phyloP scores from a whole-genome alignment of 2,888 invertebrate species.

The Aquatica leii region DNA sequence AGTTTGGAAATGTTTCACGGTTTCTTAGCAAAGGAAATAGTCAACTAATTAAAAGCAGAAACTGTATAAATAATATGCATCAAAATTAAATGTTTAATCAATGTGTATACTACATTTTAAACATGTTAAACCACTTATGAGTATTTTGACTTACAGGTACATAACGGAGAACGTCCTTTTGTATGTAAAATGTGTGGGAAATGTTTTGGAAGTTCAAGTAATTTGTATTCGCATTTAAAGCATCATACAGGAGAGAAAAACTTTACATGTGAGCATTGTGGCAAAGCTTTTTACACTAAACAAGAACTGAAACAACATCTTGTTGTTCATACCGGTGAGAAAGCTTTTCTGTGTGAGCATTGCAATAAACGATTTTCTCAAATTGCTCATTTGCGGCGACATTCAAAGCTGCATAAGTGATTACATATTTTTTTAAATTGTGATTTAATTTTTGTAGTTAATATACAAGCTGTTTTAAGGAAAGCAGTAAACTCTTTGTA shows the following conservation, averaged over 20 bases:
- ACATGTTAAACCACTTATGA: too few species aligned
- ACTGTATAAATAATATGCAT: too few species aligned
- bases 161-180: constrained; percentile 52
- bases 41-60: too few species aligned
- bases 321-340: constrained; percentile 51
- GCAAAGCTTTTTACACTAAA: constrained; percentile 51
- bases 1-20: too few species aligned
- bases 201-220: constrained; percentile 51
- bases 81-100: too few species aligned
- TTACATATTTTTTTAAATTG: neutral
- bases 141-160: constrained; percentile 47
- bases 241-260: constrained; percentile 53
- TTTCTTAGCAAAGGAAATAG: too few species aligned
- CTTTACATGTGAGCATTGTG: constrained; percentile 51
- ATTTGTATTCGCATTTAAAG: constrained; percentile 50
- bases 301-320: constrained; percentile 51
- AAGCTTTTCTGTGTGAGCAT: constrained; percentile 48
- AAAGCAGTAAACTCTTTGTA: too few species aligned
- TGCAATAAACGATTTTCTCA: constrained; percentile 51
- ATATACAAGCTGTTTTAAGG: too few species aligned
- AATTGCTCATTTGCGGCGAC: constrained; percentile 49
- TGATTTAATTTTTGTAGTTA: too few species aligned
- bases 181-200: constrained; percentile 50
- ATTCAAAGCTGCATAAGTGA: constrained; percentile 48
- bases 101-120: too few species aligned